Conservation (phyloP, 2,113 vertebrate species). For the Scopus umbretta region DNA sequence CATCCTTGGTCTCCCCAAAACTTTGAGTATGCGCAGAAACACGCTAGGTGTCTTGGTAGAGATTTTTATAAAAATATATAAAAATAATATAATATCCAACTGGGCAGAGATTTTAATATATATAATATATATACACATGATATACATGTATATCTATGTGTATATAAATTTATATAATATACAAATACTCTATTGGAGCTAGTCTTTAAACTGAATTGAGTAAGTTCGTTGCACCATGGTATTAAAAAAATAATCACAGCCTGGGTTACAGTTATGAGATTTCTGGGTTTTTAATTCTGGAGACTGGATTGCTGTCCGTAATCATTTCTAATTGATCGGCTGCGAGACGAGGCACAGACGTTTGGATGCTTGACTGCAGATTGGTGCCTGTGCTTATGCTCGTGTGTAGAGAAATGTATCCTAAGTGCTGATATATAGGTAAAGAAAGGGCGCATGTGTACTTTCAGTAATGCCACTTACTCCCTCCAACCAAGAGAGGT, state of each 20-base stretch:
- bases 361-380: not conserved
- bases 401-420: not conserved
- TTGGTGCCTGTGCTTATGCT: not conserved
- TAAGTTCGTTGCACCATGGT: not conserved
- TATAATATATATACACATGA: not conserved
- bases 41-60: not conserved
- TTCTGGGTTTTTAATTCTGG: not conserved
- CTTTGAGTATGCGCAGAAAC: not conserved
- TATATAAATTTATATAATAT: not conserved
- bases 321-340: not conserved
- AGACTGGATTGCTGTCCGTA: not conserved
- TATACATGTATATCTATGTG: not conserved
- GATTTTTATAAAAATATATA: not conserved
- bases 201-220: not conserved
- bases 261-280: not conserved
- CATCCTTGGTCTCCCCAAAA: not conserved
- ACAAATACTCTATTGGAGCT: not conserved
- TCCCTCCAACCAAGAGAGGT: not conserved
- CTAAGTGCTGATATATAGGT: not conserved
- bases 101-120: not conserved
- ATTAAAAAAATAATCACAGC: not conserved
- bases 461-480: not conserved
- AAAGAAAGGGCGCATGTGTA: not conserved
- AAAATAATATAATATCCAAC: not conserved
- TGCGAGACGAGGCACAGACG: not conserved